phyloP scores from a whole-genome alignment of 2,888 invertebrate species.

The Rhabditoides inermis region DNA sequence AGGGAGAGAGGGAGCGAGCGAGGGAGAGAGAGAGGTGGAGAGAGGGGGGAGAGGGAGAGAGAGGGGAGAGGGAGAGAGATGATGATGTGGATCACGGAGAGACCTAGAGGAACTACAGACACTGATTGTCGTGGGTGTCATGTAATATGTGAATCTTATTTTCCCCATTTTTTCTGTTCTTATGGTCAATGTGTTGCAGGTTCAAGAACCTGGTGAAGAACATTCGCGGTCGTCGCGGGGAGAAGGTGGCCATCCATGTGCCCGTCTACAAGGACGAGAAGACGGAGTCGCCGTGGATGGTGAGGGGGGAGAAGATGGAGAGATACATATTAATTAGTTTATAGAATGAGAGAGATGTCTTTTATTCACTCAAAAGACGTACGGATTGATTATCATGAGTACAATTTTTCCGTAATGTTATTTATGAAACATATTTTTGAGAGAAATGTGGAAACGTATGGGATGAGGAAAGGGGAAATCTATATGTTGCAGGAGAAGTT shows the following conservation, averaged over 20 bases:
- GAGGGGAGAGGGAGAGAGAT: too few relatives aligned
- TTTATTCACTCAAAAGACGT: too few relatives aligned
- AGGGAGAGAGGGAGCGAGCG: background rate
- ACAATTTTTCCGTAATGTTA: too few relatives aligned
- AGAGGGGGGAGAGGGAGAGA: background rate
- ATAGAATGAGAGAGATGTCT: conserved; percentile 3
- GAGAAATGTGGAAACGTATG: too few relatives aligned
- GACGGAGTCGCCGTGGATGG: conserved; percentile 66
- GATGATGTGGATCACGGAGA: too few relatives aligned
- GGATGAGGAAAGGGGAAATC: background rate
- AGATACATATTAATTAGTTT: conserved; percentile 51
- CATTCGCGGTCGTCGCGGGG: conserved; percentile 79
- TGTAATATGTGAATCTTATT: too few relatives aligned
- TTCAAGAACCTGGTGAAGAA: conserved; percentile 76
- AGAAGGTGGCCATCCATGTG: conserved; percentile 90
- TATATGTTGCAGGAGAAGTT: conserved; percentile 63
- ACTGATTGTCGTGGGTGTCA: too few relatives aligned
- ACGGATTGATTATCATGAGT: too few relatives aligned
- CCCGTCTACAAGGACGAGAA: conserved; percentile 78
- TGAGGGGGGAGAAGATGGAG: too few relatives aligned
- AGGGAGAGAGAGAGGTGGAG: background rate
- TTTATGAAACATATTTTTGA: too few relatives aligned
- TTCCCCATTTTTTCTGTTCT: conserved; percentile 4
- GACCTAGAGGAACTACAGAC: too few relatives aligned
- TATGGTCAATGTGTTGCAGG: too few relatives aligned